Evolutionary conservation across 2,888 invertebrate species (phyloP).

Genomic region (Drepanosiphum platanoidis): DNA sequence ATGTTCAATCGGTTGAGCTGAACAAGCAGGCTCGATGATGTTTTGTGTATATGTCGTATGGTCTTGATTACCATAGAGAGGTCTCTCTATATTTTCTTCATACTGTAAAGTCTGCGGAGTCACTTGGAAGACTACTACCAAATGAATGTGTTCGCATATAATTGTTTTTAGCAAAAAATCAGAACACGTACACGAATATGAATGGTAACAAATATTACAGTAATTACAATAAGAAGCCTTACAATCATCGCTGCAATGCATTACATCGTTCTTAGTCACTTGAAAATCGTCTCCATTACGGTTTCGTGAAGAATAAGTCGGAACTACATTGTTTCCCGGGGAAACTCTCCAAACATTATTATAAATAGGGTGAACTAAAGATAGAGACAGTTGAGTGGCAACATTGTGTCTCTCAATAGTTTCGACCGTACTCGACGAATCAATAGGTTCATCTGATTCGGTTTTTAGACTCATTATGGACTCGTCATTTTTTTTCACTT

Average conservation of each 20-base stretch:
- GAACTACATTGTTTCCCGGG: neutral
- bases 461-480: no score
- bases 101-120: neutral
- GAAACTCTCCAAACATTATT: conserved; percentile 37
- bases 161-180: conserved; percentile 40
- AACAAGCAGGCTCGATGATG: neutral
- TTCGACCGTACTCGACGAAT: neutral
- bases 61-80: conserved; percentile 22
- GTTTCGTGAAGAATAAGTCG: neutral
- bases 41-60: neutral
- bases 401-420: conserved; percentile 23
- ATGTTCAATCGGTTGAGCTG: neutral
- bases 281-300: neutral
- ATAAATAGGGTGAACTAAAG: conserved; percentile 8
- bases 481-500: neutral
- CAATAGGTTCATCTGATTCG: neutral
- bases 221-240: neutral
- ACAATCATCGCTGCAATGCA: neutral
- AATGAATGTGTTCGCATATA: conserved; percentile 60
- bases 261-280: conserved; percentile 25
- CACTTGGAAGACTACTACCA: conserved; percentile 25
- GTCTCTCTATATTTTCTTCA: neutral
- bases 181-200: conserved; percentile 52
- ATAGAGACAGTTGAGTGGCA: conserved; percentile 36
- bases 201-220: conserved; percentile 60